Evolutionary conservation across 2,888 invertebrate genomes (phyloP).

Genomic region (Daptonema setosum): DNA sequence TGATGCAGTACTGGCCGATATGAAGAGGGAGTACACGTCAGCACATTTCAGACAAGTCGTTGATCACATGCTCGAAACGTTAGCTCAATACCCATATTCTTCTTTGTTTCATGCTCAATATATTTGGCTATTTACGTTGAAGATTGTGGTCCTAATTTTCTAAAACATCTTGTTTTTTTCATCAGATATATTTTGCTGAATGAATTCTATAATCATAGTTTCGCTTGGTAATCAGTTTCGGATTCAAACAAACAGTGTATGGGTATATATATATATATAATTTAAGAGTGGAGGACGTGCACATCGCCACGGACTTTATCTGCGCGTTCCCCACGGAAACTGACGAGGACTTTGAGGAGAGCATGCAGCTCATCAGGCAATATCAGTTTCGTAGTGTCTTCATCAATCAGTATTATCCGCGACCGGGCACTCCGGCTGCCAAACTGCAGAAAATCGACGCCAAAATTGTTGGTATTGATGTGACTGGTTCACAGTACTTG

Average conservation of each 20-base stretch:
- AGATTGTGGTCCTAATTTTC: no score
- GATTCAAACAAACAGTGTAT: no score
- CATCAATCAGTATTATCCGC: slow-evolving; percentile 89
- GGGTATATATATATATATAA: no score
- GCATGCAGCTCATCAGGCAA: slow-evolving; percentile 54
- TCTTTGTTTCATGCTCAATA: no score
- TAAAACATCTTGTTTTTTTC: no score
- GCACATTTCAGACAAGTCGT: slow-evolving; percentile 72
- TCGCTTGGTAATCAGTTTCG: no score
- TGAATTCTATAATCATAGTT: no score
- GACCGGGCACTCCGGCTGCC: slow-evolving; percentile 88
- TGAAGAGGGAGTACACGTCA: slow-evolving; percentile 76
- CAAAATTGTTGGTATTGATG: slow-evolving; percentile 39
- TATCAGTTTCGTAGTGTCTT: slow-evolving; percentile 62
- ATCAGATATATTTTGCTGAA: no score
- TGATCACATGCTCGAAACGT: slow-evolving; percentile 52
- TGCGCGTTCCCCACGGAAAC: slow-evolving; percentile 96
- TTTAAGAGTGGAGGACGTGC: slow-evolving; percentile 58
- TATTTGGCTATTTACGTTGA: no score
- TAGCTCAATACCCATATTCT: no score
- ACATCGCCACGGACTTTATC: slow-evolving; percentile 89
- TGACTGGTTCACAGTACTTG: slow-evolving; percentile 11
- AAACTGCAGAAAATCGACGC: slow-evolving; percentile 54
- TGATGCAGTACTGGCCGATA: slow-evolving; percentile 65
- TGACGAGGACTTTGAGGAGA: slow-evolving; percentile 63